Percentiles rank a stretch among this genome's conserved stretches.
phyloP scores from a whole-genome alignment of 2,797 vertebrate species.

The Sparidentex hasta region DNA sequence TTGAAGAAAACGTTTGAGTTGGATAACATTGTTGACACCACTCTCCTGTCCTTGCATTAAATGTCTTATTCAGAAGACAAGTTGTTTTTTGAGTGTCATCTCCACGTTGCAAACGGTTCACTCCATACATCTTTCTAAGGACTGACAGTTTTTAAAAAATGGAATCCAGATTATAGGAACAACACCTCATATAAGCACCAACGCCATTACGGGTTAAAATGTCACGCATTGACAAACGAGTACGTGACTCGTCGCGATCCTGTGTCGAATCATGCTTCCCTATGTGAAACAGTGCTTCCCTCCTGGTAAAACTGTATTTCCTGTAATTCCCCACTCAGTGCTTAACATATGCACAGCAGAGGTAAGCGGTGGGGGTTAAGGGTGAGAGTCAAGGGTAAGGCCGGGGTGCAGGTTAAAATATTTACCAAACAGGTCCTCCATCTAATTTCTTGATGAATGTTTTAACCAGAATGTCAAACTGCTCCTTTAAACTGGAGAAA shows the following conservation, averaged over 20 bases:
- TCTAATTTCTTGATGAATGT: neutral
- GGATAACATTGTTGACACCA: neutral
- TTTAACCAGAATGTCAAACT: neutral
- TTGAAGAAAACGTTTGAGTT: neutral
- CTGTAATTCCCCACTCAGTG: neutral
- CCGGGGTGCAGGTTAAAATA: too few relatives aligned
- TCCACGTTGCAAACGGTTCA: neutral
- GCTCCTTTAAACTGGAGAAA: neutral
- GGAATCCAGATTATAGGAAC: neutral
- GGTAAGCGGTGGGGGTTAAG: neutral
- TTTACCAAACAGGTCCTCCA: neutral
- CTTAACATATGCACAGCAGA: too few relatives aligned
- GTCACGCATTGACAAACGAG: neutral
- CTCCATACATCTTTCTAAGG: neutral
- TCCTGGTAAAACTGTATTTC: neutral
- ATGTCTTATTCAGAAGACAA: too few relatives aligned
- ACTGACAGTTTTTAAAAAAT: neutral
- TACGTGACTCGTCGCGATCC: too few relatives aligned
- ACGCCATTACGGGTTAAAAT: neutral
- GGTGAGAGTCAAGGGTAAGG: neutral
- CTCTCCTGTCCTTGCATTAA: neutral
- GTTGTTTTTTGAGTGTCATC: too few relatives aligned
- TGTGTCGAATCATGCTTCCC: too few relatives aligned
- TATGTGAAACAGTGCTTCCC: neutral
- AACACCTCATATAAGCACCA: neutral